These are phyloP conservation scores for Manis pentadactyla DNA, from an alignment of 2,797 vertebrate genomes.

Conservation along the genomic window DNA sequence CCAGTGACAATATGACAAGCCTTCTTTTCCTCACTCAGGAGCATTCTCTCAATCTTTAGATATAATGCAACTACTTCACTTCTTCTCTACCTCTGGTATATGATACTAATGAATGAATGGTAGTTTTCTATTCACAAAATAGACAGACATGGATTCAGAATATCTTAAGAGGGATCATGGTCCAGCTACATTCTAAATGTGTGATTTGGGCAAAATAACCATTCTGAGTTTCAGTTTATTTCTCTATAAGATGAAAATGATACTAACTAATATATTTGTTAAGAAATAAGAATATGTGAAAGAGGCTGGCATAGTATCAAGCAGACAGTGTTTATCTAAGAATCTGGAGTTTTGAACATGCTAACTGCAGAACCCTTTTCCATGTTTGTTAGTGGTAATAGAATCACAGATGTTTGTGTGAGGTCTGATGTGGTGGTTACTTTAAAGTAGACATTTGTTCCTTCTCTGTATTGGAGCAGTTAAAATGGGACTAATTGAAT, in stretches of 20 bases:
- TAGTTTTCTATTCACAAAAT: not conserved
- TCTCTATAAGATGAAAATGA: not conserved
- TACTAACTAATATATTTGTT: not conserved
- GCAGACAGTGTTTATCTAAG: not conserved
- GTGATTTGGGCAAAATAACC: not conserved
- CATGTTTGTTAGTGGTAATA: not conserved
- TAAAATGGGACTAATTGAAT: not conserved
- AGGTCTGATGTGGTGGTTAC: not conserved
- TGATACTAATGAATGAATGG: not conserved
- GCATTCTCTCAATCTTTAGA: not conserved
- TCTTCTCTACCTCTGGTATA: not conserved
- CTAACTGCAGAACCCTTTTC: not conserved
- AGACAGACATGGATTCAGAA: not conserved
- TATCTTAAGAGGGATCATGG: not conserved
- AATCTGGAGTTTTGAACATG: not conserved
- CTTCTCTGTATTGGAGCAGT: not conserved
- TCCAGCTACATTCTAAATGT: not conserved
- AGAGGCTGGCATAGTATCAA: not conserved
- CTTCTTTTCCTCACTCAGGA: not conserved
- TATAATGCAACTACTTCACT: not conserved
- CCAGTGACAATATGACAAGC: not conserved
- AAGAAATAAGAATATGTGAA: not conserved
- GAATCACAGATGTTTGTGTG: not conserved
- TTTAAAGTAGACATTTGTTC: not conserved
- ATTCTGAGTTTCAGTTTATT: not conserved